Conservation (phyloP, 2,888 invertebrate genomes). For the Zelleria hepariella region DNA sequence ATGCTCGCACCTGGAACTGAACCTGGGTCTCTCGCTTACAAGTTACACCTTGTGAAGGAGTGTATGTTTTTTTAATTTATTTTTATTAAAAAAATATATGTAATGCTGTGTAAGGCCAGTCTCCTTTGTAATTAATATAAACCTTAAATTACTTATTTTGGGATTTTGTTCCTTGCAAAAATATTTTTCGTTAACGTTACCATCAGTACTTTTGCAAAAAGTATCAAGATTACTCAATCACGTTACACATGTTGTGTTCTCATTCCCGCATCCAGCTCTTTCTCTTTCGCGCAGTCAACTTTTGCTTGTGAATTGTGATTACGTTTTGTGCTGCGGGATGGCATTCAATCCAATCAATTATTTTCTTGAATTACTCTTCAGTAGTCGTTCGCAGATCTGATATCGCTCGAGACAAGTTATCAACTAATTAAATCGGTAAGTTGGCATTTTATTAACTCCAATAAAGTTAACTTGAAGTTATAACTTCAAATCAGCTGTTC, state of each 20-base stretch:
- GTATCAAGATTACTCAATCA: background rate
- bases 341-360: background rate
- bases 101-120: too few relatives aligned
- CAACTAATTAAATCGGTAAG: background rate
- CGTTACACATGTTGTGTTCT: background rate
- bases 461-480: background rate
- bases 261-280: background rate
- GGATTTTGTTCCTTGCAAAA: too few relatives aligned
- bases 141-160: too few relatives aligned
- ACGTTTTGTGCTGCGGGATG: background rate
- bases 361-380: background rate
- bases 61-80: too few relatives aligned
- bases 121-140: too few relatives aligned
- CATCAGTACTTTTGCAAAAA: too few relatives aligned
- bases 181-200: too few relatives aligned
- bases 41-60: too few relatives aligned
- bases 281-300: conserved; percentile 1
- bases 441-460: background rate
- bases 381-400: background rate
- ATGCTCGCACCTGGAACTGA: too few relatives aligned
- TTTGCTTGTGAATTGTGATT: background rate
- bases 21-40: too few relatives aligned
- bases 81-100: too few relatives aligned
- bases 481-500: background rate
- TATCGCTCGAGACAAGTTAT: background rate